Conservation (phyloP, 2,113 vertebrate genomes). For the Sterrhoptilus dennistouni region DNA sequence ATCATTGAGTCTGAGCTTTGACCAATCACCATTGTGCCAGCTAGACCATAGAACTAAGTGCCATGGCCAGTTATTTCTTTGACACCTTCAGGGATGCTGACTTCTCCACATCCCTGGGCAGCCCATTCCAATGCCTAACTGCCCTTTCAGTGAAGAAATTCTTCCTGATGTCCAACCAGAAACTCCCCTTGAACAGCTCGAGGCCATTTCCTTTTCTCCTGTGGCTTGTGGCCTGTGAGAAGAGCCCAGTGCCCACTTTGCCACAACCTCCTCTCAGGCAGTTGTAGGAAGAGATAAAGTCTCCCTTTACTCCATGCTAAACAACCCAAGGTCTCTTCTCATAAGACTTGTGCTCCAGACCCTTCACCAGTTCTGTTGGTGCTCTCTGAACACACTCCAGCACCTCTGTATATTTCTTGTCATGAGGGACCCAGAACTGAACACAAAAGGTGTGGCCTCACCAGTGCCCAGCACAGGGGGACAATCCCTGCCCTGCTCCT, state of each 20-base stretch:
- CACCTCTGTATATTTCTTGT: neutral
- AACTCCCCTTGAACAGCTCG: neutral
- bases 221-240: neutral
- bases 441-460: no score
- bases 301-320: neutral
- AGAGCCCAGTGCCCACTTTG: neutral
- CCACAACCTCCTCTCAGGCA: neutral
- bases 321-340: neutral
- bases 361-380: neutral
- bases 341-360: neutral
- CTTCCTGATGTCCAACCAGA: neutral
- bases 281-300: neutral
- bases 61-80: neutral
- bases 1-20: neutral
- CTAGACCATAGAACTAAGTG: neutral
- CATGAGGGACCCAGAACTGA: neutral
- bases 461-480: fast-evolving
- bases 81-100: neutral
- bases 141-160: neutral
- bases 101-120: neutral
- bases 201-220: neutral
- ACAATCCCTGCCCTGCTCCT: neutral
- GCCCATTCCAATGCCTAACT: neutral
- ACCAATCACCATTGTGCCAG: fast-evolving
- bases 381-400: neutral